Evolutionary conservation across 2,888 invertebrate genomes (phyloP).

Genomic region (Coelinius sp.): DNA sequence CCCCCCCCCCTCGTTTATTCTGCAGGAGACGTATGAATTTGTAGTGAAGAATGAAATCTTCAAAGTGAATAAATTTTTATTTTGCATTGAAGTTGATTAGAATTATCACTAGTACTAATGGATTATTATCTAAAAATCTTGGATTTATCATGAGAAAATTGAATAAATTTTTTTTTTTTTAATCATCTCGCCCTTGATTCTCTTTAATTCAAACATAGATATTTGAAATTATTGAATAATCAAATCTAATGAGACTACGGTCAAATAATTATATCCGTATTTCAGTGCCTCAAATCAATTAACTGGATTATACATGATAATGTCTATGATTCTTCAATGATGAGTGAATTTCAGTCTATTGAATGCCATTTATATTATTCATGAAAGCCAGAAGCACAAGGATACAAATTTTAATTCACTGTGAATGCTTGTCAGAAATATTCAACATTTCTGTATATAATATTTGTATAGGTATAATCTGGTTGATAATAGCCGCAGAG

Average conservation of each 20-base stretch:
- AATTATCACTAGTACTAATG: too few species aligned
- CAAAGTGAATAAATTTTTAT: background rate
- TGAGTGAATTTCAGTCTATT: too few species aligned
- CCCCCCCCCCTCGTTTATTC: background rate
- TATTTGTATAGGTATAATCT: constrained; percentile 1
- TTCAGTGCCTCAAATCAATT: constrained; percentile 11
- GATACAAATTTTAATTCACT: background rate
- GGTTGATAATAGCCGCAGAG: background rate
- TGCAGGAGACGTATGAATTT: constrained; percentile 6
- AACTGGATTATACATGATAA: constrained; percentile 4
- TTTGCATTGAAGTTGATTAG: background rate
- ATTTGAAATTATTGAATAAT: background rate
- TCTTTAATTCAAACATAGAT: too few species aligned
- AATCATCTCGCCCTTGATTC: too few species aligned
- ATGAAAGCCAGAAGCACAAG: constrained; percentile 3
- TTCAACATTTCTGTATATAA: background rate
- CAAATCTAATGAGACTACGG: constrained; percentile 9
- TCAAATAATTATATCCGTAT: constrained; percentile 19
- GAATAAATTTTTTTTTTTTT: background rate
- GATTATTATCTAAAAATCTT: too few species aligned
- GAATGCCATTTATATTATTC: constrained; percentile 12
- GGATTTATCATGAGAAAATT: too few species aligned
- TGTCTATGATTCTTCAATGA: constrained; percentile 9
- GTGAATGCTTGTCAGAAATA: constrained; percentile 12
- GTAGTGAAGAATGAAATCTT: constrained; percentile 1